Conservation (phyloP, 2,113 vertebrate genomes). For the Microcebus jonahi region DNA sequence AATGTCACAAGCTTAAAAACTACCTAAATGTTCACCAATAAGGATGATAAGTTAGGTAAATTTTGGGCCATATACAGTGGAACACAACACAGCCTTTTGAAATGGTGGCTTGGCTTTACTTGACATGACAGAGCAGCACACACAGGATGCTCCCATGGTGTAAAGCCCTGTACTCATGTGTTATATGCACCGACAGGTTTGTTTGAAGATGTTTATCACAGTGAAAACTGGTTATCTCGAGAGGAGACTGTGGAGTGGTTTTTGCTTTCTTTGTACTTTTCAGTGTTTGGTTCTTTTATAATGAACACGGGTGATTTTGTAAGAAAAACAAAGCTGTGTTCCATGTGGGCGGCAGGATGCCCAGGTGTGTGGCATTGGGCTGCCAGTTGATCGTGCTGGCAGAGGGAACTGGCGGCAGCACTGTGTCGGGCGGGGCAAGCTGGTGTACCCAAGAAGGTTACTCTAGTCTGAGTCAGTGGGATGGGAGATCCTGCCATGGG, state of each 20-base stretch:
- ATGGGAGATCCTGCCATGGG: neutral
- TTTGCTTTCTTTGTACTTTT: neutral
- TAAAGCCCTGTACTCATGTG: neutral
- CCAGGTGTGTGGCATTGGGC: neutral
- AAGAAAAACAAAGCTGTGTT: neutral
- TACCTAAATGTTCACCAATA: neutral
- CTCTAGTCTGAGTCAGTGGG: neutral
- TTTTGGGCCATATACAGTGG: neutral
- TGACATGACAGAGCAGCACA: neutral
- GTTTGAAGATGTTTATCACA: neutral
- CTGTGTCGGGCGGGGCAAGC: neutral
- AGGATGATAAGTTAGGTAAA: neutral
- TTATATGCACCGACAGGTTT: neutral
- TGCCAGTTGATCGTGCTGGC: neutral
- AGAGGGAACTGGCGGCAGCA: neutral
- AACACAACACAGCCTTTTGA: neutral
- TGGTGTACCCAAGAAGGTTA: neutral
- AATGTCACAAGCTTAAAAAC: neutral
- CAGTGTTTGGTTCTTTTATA: neutral
- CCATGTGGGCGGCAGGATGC: neutral
- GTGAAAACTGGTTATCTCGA: neutral
- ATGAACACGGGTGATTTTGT: neutral
- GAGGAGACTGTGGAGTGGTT: neutral
- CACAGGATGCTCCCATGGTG: neutral
- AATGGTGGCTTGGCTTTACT: neutral